Percentiles rank a stretch among this genome's conserved stretches.
Conservation (phyloP, 2,113 vertebrate genomes). For the Sander lucioperca region DNA sequence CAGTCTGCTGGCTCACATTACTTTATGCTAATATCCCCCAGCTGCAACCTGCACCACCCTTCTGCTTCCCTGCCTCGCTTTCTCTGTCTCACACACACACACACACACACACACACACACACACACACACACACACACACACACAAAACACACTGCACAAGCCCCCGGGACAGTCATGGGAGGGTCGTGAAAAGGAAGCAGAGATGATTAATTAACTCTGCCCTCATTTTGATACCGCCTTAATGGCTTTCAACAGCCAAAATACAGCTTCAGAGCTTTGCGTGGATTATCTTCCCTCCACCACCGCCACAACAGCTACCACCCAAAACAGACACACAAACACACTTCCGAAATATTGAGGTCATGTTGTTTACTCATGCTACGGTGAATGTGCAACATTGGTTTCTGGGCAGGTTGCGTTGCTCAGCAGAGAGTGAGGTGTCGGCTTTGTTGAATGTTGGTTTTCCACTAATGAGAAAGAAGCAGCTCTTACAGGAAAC, state of each 20-base stretch:
- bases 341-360: constrained; percentile 51
- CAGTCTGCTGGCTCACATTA: constrained; percentile 73
- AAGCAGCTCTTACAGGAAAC: constrained; percentile 14
- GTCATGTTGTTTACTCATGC: constrained; percentile 52
- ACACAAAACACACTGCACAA: constrained; percentile 21
- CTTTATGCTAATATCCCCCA: constrained; percentile 78
- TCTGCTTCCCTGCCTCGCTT: constrained; percentile 30
- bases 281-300: constrained; percentile 71
- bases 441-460: constrained; percentile 1
- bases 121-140: background rate
- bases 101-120: constrained; percentile 16
- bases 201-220: constrained; percentile 83
- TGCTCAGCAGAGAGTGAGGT: constrained; percentile 39
- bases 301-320: constrained; percentile 20
- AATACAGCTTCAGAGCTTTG: constrained; percentile 72
- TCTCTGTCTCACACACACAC: background rate
- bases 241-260: constrained; percentile 76
- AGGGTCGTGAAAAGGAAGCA: constrained; percentile 77
- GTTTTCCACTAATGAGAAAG: constrained; percentile 20
- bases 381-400: background rate
- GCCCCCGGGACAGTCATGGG: constrained; percentile 77
- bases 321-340: constrained; percentile 55
- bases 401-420: constrained; percentile 45
- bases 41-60: constrained; percentile 79
- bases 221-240: constrained; percentile 79